phyloP scores from a whole-genome alignment of 2,888 invertebrate species.

The Coelopa pilipes region DNA sequence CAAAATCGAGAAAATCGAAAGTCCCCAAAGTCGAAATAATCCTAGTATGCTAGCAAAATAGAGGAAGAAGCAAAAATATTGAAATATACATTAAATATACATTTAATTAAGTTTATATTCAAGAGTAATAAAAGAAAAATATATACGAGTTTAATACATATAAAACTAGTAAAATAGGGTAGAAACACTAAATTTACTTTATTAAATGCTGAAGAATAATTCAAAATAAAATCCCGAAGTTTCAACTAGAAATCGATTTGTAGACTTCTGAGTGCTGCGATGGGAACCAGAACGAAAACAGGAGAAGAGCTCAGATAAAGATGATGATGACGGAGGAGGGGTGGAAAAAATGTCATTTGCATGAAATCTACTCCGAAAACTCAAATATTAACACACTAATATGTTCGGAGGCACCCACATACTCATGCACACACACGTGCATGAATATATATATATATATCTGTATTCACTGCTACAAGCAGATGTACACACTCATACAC shows the following conservation, averaged over 20 bases:
- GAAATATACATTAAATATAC: background rate
- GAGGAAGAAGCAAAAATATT: no score
- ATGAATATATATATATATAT: background rate
- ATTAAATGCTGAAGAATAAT: background rate
- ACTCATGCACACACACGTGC: background rate
- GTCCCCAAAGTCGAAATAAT: no score
- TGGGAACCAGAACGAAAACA: background rate
- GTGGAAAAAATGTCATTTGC: slow-evolving; percentile 20
- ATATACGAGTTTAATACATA: background rate
- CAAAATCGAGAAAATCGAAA: no score
- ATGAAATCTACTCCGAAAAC: slow-evolving; percentile 23
- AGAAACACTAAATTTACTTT: background rate
- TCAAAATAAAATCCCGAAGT: no score
- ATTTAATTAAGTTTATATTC: background rate
- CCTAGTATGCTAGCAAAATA: no score
- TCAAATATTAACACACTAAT: slow-evolving; percentile 17
- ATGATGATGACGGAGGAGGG: background rate
- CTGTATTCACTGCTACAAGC: background rate
- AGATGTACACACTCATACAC: slow-evolving; percentile 7
- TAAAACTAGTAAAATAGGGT: background rate
- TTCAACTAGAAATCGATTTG: no score
- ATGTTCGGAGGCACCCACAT: background rate
- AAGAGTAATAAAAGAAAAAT: background rate
- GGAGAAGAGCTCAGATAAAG: background rate
- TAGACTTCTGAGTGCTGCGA: no score